Evolutionary conservation across 2,113 vertebrate species (phyloP).

Genomic region (Aleadryas rufinucha): DNA sequence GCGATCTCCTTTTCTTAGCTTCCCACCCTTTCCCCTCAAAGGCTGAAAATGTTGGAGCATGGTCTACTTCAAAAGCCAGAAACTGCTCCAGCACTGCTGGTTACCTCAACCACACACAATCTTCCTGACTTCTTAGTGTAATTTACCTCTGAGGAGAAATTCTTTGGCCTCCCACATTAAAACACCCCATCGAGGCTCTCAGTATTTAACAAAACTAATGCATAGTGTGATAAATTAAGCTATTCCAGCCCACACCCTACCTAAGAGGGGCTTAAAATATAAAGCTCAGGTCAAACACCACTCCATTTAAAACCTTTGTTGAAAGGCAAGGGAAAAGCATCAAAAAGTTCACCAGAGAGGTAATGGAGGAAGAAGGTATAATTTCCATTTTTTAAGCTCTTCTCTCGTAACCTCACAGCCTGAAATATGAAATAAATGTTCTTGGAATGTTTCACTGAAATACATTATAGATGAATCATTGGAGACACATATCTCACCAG

Average conservation of each 20-base stretch:
- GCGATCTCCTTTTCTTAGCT: neutral
- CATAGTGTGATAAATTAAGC: neutral
- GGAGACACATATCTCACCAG: neutral
- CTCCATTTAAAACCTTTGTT: neutral
- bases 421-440: neutral
- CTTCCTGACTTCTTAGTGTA: neutral
- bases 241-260: neutral
- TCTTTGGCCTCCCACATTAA: neutral
- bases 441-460: neutral
- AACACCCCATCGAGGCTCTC: neutral
- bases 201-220: neutral
- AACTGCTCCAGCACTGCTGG: neutral
- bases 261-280: neutral
- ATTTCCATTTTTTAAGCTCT: neutral
- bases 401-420: neutral
- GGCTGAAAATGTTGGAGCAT: neutral
- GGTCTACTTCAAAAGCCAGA: neutral
- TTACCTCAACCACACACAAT: neutral
- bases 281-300: neutral
- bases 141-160: slow-evolving; percentile 1
- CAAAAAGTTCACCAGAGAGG: neutral
- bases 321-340: neutral
- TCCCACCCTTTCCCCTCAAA: neutral
- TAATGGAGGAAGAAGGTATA: neutral
- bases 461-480: neutral